These are phyloP conservation scores for Embiotoca jacksoni DNA, from an alignment of 2,113 vertebrate species.

Conservation along the genomic window DNA sequence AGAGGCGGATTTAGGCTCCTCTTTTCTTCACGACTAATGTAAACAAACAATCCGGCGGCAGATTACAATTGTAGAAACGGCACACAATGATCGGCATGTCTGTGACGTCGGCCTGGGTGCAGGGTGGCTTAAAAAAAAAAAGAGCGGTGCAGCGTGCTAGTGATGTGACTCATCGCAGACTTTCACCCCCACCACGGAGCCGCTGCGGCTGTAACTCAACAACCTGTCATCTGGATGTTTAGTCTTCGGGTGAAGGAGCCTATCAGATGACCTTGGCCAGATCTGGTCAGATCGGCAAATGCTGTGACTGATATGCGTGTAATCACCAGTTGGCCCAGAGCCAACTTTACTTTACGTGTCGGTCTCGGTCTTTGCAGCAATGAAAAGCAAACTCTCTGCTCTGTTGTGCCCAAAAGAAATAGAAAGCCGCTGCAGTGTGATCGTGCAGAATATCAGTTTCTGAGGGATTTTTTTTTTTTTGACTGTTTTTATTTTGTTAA, in stretches of 20 bases:
- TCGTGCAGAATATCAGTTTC: slow-evolving; percentile 37
- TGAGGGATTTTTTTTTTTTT: slow-evolving; percentile 19
- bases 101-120: slow-evolving; percentile 41
- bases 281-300: slow-evolving; percentile 72
- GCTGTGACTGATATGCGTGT: slow-evolving; percentile 63
- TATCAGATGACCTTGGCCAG: slow-evolving; percentile 71
- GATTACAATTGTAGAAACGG: slow-evolving; percentile 33
- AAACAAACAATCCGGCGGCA: slow-evolving; percentile 56
- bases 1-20: slow-evolving; percentile 57
- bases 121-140: slow-evolving; percentile 38
- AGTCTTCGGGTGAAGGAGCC: slow-evolving; percentile 48
- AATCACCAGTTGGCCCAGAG: slow-evolving; percentile 57
- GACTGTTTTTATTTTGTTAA: slow-evolving; percentile 12
- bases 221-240: slow-evolving; percentile 58
- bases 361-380: slow-evolving; percentile 25
- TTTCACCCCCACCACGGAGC: slow-evolving; percentile 35
- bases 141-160: slow-evolving; percentile 37
- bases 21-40: slow-evolving; percentile 46
- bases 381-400: slow-evolving; percentile 30
- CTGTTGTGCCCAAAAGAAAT: slow-evolving; percentile 30
- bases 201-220: slow-evolving; percentile 52
- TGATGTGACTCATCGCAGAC: slow-evolving; percentile 61
- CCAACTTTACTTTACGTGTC: slow-evolving; percentile 54
- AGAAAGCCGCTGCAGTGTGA: slow-evolving; percentile 14
- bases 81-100: background rate